Evolutionary conservation across 2,113 vertebrate genomes (phyloP), one percentile per base, ranked within the genome.

Genomic region (Chionomys nivalis): DNA sequence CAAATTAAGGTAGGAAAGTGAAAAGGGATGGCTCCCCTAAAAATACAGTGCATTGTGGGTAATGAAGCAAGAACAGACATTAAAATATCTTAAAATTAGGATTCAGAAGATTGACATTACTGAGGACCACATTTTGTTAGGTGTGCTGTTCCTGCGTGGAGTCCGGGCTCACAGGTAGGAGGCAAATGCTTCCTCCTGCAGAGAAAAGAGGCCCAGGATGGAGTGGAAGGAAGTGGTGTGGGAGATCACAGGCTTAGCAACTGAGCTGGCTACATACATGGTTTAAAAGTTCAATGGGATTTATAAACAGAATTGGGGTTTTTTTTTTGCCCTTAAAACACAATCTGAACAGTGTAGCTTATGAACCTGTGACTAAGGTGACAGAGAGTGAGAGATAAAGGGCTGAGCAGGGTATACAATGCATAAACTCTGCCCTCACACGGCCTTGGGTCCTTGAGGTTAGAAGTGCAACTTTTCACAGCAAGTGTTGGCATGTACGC

Each of bases 261-360:
- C 68, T 36, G 9, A 26, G 24, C 12, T 28, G 47, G n/a, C 23
- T 94, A 47, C n/a, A 42, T 28, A 1, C 2, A 13, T 72, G 66
- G 52, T 39, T 70, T 82, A 55, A 85, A 93, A 65, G 13, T 55
- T 83, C 3, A 39, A 21, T 85, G 55, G 63, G 68, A 11, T 76
- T 78, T 96, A 47, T 36, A 47, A 81, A 52, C 19, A 3, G 42
- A 4, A 79, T 90, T 73, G 55, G 21, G 42, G 44, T 4, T 44
- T n/a, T n/a, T 77, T 79, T 9, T 95, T 92, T 82, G 10, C 3
- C 42, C 63, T 90, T 68, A 89, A 87, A 78, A 61, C 24, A 75
- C 47, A 93, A 78, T 76, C n/a, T 39, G 49, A 52, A 86, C 81
- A 81, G 52, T 21, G 21, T 39, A 65, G 63, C 16, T 58, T 33